Evolutionary conservation across 2,797 vertebrate genomes (phyloP), one percentile per base, ranked within the genome.

Genomic region (Rhinophrynus dorsalis): DNA sequence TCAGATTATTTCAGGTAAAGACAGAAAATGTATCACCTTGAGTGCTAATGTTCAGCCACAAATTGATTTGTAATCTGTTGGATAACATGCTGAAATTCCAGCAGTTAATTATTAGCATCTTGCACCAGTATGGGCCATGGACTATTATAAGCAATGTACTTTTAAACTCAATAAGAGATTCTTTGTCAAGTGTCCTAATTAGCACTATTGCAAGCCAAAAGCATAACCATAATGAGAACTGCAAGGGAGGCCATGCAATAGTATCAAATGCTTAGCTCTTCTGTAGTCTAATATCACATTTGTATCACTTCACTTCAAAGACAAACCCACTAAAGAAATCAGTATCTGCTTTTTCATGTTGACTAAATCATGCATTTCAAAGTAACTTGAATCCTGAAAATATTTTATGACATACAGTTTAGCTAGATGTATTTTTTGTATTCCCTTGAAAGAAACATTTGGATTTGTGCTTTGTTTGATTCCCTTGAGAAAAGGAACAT

Each of bases 141-240:
- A 32, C 51, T 42, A 5, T 5, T 10, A 55, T 2, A 50, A 7
- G 35, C 26, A 42, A 26, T 23, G 13, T n/a, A 13, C 15, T 52
- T 56, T 66, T 66, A 37, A 66, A 55, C 37, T 56, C 51, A 66
- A 56, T 66, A 56, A 37, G 51, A 35, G 26, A 55, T 51, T 56
- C 27, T n/a, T 37, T 56, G 55, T 56, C 27, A 66, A 56, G 37
- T 56, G 38, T 15, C 33, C 64, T 30, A 67, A 67, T 57, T 57
- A 67, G 27, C n/a, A 35, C n/a, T 48, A 18, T 44, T 57, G 40
- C 38, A 26, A 48, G 40, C 42, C n/a, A 35, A 47, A 48, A 33
- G 40, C 40, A 54, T 45, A 47, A 20, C 32, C 37, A 38, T n/a
- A 57, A 50, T n/a, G 54, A 17, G 42, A 68, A 38, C 24, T 37